Conservation (phyloP, 2,797 vertebrate genomes). For the Cottoperca gobio region DNA sequence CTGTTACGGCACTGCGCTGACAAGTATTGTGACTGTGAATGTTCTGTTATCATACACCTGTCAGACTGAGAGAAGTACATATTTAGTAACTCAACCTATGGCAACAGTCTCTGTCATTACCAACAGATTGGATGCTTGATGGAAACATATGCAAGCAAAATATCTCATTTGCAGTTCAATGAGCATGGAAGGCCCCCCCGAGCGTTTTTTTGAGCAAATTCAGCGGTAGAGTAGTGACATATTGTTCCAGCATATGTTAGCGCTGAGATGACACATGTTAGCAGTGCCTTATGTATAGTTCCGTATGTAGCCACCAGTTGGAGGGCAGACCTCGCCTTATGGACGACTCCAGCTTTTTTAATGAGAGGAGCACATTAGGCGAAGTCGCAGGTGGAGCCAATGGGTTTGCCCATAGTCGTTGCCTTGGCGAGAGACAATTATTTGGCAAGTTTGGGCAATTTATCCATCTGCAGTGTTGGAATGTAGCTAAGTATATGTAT, state of each 20-base stretch:
- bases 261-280: conserved; percentile 49
- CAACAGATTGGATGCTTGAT: conserved; percentile 30
- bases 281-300: conserved; percentile 18
- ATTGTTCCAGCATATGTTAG: conserved; percentile 69
- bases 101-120: background rate
- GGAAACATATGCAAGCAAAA: conserved; percentile 30
- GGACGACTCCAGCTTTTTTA: conserved; percentile 3
- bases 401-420: background rate
- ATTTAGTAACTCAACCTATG: conserved; percentile 7
- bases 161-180: conserved; percentile 21
- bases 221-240: conserved; percentile 33
- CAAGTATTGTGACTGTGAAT: background rate
- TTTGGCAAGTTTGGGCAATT: too few species aligned
- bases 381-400: conserved; percentile 10
- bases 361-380: conserved; percentile 6
- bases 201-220: conserved; percentile 7
- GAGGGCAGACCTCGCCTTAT: conserved; percentile 30
- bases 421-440: background rate
- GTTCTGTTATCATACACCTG: conserved; percentile 24
- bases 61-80: background rate
- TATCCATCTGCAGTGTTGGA: too few species aligned
- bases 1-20: conserved; percentile 10
- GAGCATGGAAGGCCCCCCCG: background rate
- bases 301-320: conserved; percentile 62
- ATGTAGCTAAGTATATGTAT: too few species aligned